These are phyloP conservation scores for Cnemophilus loriae DNA, from an alignment of 2,113 vertebrate species.

Conservation along the genomic window DNA sequence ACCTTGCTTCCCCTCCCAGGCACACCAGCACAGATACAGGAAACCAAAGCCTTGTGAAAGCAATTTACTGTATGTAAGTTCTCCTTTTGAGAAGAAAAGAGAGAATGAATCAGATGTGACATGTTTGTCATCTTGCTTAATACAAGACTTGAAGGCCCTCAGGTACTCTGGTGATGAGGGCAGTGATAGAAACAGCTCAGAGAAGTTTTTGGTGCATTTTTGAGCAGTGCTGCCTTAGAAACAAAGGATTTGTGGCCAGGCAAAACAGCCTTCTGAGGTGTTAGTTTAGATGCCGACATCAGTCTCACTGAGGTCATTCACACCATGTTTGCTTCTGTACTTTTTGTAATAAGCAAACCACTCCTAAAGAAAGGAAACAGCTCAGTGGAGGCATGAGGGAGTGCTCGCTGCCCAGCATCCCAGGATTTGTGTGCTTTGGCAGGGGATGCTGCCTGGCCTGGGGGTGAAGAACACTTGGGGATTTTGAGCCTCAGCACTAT, in stretches of 20 bases:
- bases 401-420: background rate
- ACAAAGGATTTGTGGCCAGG: background rate
- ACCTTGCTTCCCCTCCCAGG: background rate
- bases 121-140: background rate
- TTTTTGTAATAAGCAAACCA: background rate
- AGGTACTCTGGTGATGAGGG: background rate
- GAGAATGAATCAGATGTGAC: background rate
- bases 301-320: background rate
- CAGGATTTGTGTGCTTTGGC: background rate
- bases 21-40: background rate
- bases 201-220: background rate
- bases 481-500: background rate
- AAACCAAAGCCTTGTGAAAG: background rate
- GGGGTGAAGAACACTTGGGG: accelerated
- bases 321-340: background rate
- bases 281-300: background rate
- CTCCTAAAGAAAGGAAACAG: background rate
- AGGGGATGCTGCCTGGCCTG: background rate
- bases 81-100: background rate
- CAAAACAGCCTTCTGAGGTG: background rate
- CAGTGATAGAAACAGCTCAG: background rate
- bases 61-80: background rate
- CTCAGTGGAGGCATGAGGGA: background rate
- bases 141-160: background rate
- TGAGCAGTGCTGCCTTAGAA: background rate